Percentiles rank a stretch among this genome's conserved stretches.
Conservation (phyloP, 2,888 invertebrate species). For the Caradrina kadenii region DNA sequence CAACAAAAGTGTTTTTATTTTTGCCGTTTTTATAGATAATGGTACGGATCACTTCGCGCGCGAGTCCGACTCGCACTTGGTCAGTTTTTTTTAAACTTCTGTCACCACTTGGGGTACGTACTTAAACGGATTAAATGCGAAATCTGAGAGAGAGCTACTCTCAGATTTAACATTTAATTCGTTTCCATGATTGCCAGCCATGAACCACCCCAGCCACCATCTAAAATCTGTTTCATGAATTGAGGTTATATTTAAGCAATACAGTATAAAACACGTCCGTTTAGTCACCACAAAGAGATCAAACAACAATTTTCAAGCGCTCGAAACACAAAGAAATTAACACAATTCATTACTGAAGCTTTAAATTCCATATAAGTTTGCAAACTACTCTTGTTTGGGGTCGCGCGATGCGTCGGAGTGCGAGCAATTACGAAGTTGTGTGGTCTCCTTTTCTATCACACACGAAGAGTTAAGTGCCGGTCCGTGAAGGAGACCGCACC, state of each 20-base stretch:
- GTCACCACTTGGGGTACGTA: too few species aligned
- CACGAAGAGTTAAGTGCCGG: slow-evolving; percentile 41
- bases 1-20: too few species aligned
- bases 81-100: neutral
- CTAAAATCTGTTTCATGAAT: neutral
- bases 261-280: slow-evolving; percentile 7
- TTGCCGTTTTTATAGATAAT: too few species aligned
- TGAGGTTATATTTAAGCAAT: neutral
- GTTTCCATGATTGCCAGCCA: too few species aligned
- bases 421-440: slow-evolving; percentile 56
- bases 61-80: too few species aligned
- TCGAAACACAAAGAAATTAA: slow-evolving; percentile 58
- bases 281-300: slow-evolving; percentile 27
- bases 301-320: slow-evolving; percentile 33
- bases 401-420: slow-evolving; percentile 17
- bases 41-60: too few species aligned
- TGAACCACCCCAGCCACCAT: neutral
- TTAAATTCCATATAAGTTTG: slow-evolving; percentile 57
- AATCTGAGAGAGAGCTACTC: too few species aligned
- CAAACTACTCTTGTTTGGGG: slow-evolving; percentile 53
- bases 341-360: slow-evolving; percentile 59
- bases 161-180: too few species aligned
- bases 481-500: slow-evolving; percentile 25
- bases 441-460: slow-evolving; percentile 54
- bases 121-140: too few species aligned